Percentiles rank a stretch among this genome's conserved stretches.
phyloP scores from a whole-genome alignment of 2,113 vertebrate species.

The Plestiodon gilberti region DNA sequence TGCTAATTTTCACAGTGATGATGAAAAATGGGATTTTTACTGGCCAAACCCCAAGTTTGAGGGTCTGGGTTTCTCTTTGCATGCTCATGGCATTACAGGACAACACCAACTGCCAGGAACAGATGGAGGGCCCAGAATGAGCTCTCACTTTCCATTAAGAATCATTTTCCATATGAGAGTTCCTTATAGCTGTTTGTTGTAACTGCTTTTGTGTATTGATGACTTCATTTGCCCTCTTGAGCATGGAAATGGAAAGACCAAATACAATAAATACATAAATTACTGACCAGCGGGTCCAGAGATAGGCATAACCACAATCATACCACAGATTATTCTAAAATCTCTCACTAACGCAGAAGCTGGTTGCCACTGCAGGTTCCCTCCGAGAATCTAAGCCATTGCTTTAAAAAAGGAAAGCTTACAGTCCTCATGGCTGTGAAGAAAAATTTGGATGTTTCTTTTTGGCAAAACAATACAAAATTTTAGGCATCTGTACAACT shows the following conservation, averaged over 20 bases:
- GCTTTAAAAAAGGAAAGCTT: background rate
- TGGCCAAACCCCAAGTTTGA: constrained; percentile 8
- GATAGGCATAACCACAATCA: background rate
- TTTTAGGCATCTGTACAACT: no score
- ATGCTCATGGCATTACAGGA: background rate
- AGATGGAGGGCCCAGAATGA: background rate
- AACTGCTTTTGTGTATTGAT: background rate
- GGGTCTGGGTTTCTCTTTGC: constrained; percentile 38
- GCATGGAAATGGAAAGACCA: background rate
- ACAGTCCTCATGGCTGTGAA: background rate
- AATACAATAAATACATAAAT: constrained; percentile 8
- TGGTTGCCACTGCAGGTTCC: background rate
- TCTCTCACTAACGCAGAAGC: background rate
- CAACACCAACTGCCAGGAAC: background rate
- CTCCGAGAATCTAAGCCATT: background rate
- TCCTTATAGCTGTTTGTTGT: background rate
- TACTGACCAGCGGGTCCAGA: background rate
- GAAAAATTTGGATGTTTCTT: background rate
- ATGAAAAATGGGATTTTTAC: constrained; percentile 30
- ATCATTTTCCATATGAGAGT: background rate
- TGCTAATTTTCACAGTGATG: constrained; percentile 14
- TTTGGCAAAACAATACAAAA: no score
- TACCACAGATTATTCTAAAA: background rate
- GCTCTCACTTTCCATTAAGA: background rate
- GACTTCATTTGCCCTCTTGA: background rate